Base-by-base conservation (phyloP, 1,140 invertebrate species). In the Drosophila sp. region DNA sequence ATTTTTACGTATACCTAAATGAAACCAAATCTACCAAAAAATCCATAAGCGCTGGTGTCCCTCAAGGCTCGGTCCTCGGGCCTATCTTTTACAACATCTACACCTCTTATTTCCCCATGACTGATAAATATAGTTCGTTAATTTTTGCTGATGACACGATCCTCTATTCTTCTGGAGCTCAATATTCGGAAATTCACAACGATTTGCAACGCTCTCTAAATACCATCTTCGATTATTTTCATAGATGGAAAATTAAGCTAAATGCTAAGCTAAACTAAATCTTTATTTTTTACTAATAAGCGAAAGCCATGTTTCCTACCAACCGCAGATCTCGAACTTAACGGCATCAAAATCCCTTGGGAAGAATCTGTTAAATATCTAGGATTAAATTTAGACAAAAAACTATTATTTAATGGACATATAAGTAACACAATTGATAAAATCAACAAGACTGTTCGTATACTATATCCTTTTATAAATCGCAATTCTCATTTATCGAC, bases 391-490 rank as follows among this genome's bases (percentile, higher is more conserved):
- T 41, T 61, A n/a, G 60, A 61, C 60, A 61, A 61, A 33, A 61
- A 61, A 61, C 60, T 61, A 30, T 27, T 61, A 6, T 33, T 44
- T 61, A 61, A 40, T 40, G 38, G 29, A 41, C 58, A 61, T 40
- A 61, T 61, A 23, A 40, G 58, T 44, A 61, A 61, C 27, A 61
- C 38, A 38, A 41, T 61, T 29, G 60, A 61, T 41, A 61, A 61
- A 61, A 41, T 61, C 40, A 47, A 61, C 25, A 61, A 61, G 27
- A 61, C 25, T 27, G 40, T 40, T 10, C 35, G 40, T 41, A 61
- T 41, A 40, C 10, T 61, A 41, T 60, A 60, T 60, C 38, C 58
- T 11, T 41, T 60, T 41, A 60, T 60, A 60, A 60, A 60, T 41
- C 38, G 38, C 1, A 60, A 60, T 1, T 60, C 58, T 41, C 27